A percentile compares a stretch with the other conserved stretches of the same genome.
Evolutionary conservation across 2,797 vertebrate genomes (phyloP).

Genomic region (Hephaestus fuliginosus): DNA sequence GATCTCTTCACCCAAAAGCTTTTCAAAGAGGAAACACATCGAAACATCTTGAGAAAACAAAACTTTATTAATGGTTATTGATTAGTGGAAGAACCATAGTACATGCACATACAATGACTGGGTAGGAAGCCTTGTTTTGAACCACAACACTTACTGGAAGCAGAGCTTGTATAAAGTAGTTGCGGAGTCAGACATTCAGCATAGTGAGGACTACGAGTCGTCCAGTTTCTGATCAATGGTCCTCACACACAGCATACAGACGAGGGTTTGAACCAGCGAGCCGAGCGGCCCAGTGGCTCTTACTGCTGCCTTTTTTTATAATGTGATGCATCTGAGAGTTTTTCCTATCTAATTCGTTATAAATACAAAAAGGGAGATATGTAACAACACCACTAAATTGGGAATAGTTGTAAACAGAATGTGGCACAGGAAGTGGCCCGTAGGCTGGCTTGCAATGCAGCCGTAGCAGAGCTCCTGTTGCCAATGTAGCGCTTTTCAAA

Average conservation of each 20-base stretch:
- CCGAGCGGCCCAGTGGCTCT: slow-evolving; percentile 19
- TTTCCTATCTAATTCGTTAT: slow-evolving; percentile 80
- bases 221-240: slow-evolving; percentile 84
- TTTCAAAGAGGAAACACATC: slow-evolving; percentile 31
- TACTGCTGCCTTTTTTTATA: slow-evolving; percentile 53
- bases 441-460: slow-evolving; percentile 60
- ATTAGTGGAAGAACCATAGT: slow-evolving; percentile 93
- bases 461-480: slow-evolving; percentile 41
- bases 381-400: slow-evolving; percentile 92
- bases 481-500: slow-evolving; percentile 70
- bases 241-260: slow-evolving; percentile 85
- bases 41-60: slow-evolving; percentile 85
- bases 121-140: slow-evolving; percentile 90
- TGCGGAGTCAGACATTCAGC: slow-evolving; percentile 75
- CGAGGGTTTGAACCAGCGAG: slow-evolving; percentile 81
- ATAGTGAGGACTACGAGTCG: slow-evolving; percentile 59
- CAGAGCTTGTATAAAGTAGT: slow-evolving; percentile 94
- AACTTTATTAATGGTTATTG: slow-evolving; percentile 98
- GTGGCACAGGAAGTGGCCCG: slow-evolving; percentile 79
- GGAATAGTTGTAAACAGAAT: slow-evolving; percentile 96
- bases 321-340: slow-evolving; percentile 82
- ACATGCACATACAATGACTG: slow-evolving; percentile 98
- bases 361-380: slow-evolving; percentile 94
- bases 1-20: not conserved
- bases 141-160: slow-evolving; percentile 95